Evolutionary conservation across 2,113 vertebrate species (phyloP), one percentile per base, ranked within the genome.

Genomic region (Meles meles): DNA sequence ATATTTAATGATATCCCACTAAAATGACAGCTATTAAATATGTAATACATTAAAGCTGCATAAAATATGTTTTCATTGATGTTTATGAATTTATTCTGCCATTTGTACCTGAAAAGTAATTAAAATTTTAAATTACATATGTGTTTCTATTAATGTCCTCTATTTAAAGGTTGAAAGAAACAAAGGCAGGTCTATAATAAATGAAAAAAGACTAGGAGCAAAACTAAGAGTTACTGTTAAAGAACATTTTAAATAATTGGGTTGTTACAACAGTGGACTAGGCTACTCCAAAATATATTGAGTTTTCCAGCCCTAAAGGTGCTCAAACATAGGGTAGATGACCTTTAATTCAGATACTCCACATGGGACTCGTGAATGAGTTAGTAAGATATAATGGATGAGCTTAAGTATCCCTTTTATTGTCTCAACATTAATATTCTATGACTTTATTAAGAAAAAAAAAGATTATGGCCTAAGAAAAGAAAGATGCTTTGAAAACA

Each of bases 81-180:
- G 71, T 76, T 97, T 97, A 76, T 71, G 76, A 94, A 91, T 96
- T 95, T 88, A 93, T 93, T 90, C 77, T 93, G 37, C 14, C 81
- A 93, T 59, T 63, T 96, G 23, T 88, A 94, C 80, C 85, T 96
- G 67, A 7, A 94, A 95, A 94, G 71, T 94, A 95, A 97, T 98
- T 93, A 97, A 90, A 90, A 82, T 81, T 94, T 95, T 88, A 97
- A 96, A 96, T 93, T 85, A 47, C 71, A 71, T 81, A 39, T 1
- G 0, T 92, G 20, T 17, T 80, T 88, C 84, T 88, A 96, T 96
- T 91, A 82, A 94, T 88, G 57, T 20, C 29, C 63, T 97, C 61
- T 88, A 88, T 81, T 91, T 90, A 65, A 94, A 97, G 69, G 14
- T 93, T 94, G 59, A 6, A 76, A 80, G 71, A 97, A 90, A 88